These are phyloP conservation scores for Lindbergichthys nudifrons DNA, from an alignment of 2,797 vertebrate genomes.

Conservation along the genomic window DNA sequence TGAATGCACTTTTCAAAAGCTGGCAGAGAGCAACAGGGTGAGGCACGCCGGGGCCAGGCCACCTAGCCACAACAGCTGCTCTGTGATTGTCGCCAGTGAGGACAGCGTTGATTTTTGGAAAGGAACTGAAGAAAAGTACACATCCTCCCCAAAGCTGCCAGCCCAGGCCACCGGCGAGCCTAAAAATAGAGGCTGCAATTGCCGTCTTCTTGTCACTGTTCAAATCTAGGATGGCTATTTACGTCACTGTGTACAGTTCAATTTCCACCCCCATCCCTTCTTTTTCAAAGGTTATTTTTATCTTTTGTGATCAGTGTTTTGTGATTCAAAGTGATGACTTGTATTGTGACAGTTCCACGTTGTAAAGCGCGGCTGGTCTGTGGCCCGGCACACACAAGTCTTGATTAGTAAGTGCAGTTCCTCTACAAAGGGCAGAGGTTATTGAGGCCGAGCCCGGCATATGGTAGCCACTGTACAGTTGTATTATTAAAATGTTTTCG, in stretches of 20 bases:
- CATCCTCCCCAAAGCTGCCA: conserved; percentile 84
- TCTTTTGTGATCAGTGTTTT: conserved; percentile 61
- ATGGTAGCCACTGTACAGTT: conserved; percentile 50
- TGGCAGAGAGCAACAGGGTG: conserved; percentile 70
- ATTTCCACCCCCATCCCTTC: background rate
- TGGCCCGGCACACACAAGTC: conserved; percentile 52
- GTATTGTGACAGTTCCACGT: conserved; percentile 65
- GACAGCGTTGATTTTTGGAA: conserved; percentile 86
- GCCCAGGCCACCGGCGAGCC: conserved; percentile 61
- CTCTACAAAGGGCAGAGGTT: conserved; percentile 62
- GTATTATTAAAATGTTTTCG: conserved; percentile 64
- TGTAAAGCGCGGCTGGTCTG: conserved; percentile 64
- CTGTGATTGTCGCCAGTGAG: conserved; percentile 82
- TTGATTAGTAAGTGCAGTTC: conserved; percentile 68
- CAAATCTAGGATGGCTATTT: conserved; percentile 71
- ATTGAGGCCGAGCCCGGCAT: conserved; percentile 60
- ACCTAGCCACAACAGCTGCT: conserved; percentile 86
- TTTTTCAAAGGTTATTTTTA: conserved; percentile 15
- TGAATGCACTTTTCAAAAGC: conserved; percentile 44
- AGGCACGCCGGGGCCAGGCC: conserved; percentile 67
- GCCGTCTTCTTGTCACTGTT: conserved; percentile 75
- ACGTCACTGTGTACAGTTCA: conserved; percentile 42
- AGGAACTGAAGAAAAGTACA: conserved; percentile 87
- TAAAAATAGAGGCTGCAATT: conserved; percentile 86
- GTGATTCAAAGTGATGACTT: conserved; percentile 75